Conservation (phyloP, 1,140 invertebrate species). For the Branchinecta lindahli region DNA sequence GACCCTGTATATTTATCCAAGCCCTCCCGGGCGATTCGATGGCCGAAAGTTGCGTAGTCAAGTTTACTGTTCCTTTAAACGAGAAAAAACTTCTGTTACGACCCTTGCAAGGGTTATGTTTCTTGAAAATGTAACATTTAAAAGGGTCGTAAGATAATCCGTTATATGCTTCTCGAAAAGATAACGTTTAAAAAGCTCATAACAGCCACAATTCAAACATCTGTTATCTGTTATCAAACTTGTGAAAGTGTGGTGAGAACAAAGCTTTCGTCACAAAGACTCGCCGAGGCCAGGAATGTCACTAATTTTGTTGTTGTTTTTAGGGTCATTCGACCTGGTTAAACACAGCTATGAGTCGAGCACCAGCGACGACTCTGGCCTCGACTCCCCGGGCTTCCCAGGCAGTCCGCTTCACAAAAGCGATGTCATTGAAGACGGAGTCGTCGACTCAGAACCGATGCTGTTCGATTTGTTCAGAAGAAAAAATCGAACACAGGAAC, state of each 20-base stretch:
- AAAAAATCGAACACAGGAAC: background rate
- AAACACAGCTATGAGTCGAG: background rate
- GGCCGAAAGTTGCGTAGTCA: too few species aligned
- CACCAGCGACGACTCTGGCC: background rate
- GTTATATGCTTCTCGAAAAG: too few species aligned
- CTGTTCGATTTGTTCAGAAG: background rate
- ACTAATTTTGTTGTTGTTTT: constrained; percentile 1
- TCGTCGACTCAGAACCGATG: background rate
- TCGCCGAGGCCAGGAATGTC: background rate
- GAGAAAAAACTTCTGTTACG: too few species aligned
- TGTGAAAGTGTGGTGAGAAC: background rate
- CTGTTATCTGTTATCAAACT: too few species aligned
- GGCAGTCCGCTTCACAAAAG: background rate
- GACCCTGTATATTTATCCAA: too few species aligned
- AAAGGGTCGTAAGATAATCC: too few species aligned
- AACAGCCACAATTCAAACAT: too few species aligned
- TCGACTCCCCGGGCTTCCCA: background rate
- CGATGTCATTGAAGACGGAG: background rate
- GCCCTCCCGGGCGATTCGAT: too few species aligned
- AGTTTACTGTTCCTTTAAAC: too few species aligned
- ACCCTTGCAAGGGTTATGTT: too few species aligned
- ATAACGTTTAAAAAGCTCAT: too few species aligned
- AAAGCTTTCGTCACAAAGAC: background rate
- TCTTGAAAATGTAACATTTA: too few species aligned
- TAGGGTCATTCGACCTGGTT: background rate